Percentiles rank a stretch among this genome's conserved stretches.
These are phyloP conservation scores for Dasysyrphus tricinctus DNA, from an alignment of 2,888 invertebrate species.

Conservation along the genomic window DNA sequence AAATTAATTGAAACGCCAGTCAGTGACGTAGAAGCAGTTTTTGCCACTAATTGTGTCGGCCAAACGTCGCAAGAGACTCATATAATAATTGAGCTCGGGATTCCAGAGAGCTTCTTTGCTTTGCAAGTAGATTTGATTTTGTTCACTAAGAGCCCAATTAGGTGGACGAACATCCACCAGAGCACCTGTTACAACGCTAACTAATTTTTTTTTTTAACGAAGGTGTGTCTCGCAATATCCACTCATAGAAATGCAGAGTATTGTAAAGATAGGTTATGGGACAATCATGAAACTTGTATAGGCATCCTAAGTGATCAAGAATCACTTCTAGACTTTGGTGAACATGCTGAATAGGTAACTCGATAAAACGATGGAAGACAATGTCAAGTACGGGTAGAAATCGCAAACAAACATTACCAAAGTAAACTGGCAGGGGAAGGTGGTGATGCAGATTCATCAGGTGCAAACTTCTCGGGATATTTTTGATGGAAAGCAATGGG, in stretches of 20 bases:
- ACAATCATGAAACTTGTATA: conserved; percentile 98
- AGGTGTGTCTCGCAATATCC: conserved; percentile 92
- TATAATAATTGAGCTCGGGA: conserved; percentile 95
- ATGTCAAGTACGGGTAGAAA: conserved; percentile 98
- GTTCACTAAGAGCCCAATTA: conserved; percentile 94
- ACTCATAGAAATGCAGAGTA: conserved; percentile 97
- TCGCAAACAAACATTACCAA: conserved; percentile 97
- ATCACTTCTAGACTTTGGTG: conserved; percentile 94
- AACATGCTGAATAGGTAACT: conserved; percentile 90
- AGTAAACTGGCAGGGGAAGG: conserved; percentile 92
- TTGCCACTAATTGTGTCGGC: conserved; percentile 93
- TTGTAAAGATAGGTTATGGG: conserved; percentile 98
- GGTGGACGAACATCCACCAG: conserved; percentile 91
- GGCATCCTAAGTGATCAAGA: conserved; percentile 93
- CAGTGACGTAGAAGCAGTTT: conserved; percentile 91
- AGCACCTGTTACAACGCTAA: conserved; percentile 92
- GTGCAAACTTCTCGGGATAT: conserved; percentile 97
- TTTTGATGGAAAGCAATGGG: conserved; percentile 95
- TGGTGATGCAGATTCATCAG: conserved; percentile 92
- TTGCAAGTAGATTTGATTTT: conserved; percentile 91
- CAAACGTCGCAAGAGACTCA: conserved; percentile 91
- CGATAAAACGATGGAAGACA: conserved; percentile 96
- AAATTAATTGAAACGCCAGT: conserved; percentile 99
- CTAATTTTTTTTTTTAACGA: conserved; percentile 92
- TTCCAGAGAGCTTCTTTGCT: conserved; percentile 89